Evolutionary conservation across 1,140 invertebrate genomes (phyloP).

Genomic region (Neotoxoptera formosana): DNA sequence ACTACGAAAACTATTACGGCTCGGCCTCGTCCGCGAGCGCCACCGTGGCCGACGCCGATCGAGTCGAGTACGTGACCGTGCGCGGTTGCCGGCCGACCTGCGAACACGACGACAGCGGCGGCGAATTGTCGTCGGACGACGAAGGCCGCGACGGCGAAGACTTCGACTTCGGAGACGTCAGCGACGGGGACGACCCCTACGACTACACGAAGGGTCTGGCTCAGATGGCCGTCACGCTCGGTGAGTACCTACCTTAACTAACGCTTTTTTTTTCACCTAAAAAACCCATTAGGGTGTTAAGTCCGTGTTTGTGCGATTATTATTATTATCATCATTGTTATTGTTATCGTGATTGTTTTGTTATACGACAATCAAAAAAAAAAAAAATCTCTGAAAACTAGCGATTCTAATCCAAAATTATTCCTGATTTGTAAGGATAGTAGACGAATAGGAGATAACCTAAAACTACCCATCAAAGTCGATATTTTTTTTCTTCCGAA

Average conservation of each 20-base stretch:
- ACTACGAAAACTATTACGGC: background rate
- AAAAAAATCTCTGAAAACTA: background rate
- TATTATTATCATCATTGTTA: background rate
- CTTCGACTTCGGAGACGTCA: background rate
- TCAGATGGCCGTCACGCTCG: constrained; percentile 8
- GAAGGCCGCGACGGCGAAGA: background rate
- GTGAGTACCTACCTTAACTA: background rate
- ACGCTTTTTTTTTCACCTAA: background rate
- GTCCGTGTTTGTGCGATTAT: background rate
- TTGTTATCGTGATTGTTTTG: background rate
- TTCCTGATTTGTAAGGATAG: background rate
- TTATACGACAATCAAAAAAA: background rate
- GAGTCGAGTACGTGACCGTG: constrained; percentile 15
- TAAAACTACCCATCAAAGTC: too few species aligned
- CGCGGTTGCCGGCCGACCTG: background rate
- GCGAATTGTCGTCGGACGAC: background rate
- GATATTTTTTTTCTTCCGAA: too few species aligned
- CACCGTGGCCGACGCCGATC: background rate
- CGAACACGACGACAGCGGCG: background rate
- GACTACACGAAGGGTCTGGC: background rate
- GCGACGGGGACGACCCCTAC: background rate
- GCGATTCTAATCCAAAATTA: background rate
- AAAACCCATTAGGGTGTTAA: background rate
- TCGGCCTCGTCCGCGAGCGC: background rate
- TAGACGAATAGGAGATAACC: background rate